phyloP scores from a whole-genome alignment of 2,797 vertebrate species.

The Ceyx erithaca region DNA sequence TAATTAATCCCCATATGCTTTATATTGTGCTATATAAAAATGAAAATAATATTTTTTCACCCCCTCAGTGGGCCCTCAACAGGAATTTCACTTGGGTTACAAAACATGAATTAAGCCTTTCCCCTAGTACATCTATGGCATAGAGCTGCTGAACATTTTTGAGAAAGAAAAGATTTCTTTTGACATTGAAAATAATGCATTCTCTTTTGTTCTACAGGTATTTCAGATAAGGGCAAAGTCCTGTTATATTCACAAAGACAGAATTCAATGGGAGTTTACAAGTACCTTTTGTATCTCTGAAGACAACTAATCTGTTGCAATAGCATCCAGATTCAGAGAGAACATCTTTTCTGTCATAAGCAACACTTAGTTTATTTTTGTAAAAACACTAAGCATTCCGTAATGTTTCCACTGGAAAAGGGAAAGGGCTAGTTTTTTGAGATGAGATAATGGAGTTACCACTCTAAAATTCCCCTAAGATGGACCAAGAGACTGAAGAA shows the following conservation, averaged over 20 bases:
- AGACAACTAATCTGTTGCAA: background rate
- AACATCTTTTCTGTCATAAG: background rate
- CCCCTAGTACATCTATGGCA: background rate
- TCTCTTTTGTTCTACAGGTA: background rate
- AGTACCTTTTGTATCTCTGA: background rate
- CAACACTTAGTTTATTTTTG: background rate
- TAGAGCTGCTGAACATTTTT: background rate
- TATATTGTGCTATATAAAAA: background rate
- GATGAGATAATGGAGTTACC: background rate
- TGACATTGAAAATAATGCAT: background rate
- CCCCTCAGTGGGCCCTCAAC: background rate
- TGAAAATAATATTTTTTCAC: background rate
- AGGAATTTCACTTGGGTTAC: constrained; percentile 44
- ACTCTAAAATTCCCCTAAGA: background rate
- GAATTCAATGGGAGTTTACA: background rate
- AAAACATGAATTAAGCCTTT: background rate
- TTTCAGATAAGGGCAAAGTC: background rate
- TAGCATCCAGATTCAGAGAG: background rate
- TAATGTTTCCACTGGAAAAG: background rate
- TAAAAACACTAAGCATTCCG: background rate
- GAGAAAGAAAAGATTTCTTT: background rate
- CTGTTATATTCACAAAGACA: background rate
- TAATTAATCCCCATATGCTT: background rate
- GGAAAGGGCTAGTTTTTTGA: background rate
- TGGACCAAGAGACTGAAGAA: background rate